Conservation (phyloP, 35 echinoderm and acorn worm species). For the Lytechinus variegatus region DNA sequence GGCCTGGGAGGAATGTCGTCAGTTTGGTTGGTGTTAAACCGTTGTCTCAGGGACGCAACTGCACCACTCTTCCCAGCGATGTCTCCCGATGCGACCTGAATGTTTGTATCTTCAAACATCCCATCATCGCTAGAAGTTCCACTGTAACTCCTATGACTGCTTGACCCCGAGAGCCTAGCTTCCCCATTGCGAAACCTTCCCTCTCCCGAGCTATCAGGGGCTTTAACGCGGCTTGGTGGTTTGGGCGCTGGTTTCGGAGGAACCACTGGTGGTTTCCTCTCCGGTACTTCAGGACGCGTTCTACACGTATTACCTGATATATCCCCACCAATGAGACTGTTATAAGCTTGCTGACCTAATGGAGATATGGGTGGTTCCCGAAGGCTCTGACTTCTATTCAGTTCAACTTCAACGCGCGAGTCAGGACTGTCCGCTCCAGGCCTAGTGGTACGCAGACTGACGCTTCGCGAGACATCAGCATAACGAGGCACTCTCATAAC, state of each 20-base stretch:
- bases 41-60: slow-evolving; percentile 23
- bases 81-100: background rate
- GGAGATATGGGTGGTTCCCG: slow-evolving; percentile 34
- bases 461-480: slow-evolving; percentile 6
- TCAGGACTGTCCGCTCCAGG: background rate
- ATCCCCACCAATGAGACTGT: slow-evolving; percentile 36
- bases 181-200: background rate
- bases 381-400: slow-evolving; percentile 19
- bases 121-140: slow-evolving; percentile 43
- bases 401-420: background rate
- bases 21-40: slow-evolving; percentile 6
- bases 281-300: background rate
- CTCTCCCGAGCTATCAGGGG: background rate
- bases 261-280: slow-evolving; percentile 4
- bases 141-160: slow-evolving; percentile 20
- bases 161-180: background rate
- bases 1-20: background rate
- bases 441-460: slow-evolving; percentile 21
- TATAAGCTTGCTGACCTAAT: slow-evolving; percentile 43
- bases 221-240: slow-evolving; percentile 27
- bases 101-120: background rate
- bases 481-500: slow-evolving; percentile 27
- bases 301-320: background rate
- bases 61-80: background rate
- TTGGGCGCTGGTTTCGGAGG: slow-evolving; percentile 42